A percentile compares a stretch with the other conserved stretches of the same genome.
Evolutionary conservation across 2,113 vertebrate species (phyloP).

Genomic region (Oplegnathus fasciatus): DNA sequence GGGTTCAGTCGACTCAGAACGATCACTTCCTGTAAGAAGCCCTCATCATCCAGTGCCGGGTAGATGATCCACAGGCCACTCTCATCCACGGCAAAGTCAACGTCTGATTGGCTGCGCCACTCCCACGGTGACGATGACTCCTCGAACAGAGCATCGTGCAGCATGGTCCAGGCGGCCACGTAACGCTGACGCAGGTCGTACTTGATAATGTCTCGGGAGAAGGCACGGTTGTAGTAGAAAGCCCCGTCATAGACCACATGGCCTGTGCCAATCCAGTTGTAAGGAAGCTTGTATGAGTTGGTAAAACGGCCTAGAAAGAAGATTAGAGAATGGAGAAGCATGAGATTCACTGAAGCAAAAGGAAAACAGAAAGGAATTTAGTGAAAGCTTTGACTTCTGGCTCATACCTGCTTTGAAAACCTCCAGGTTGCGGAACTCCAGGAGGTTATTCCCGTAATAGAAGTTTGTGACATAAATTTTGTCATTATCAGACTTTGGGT

Average conservation of each 20-base stretch:
- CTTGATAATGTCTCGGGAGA: constrained; percentile 97
- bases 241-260: constrained; percentile 94
- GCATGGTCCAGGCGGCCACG: constrained; percentile 95
- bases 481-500: constrained; percentile 89
- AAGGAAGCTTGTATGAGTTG: constrained; percentile 97
- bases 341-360: neutral
- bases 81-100: constrained; percentile 95
- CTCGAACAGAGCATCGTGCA: constrained; percentile 90
- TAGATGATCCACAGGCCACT: constrained; percentile 97
- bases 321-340: neutral
- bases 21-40: constrained; percentile 93
- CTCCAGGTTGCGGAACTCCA: constrained; percentile 96
- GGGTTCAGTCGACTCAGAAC: constrained; percentile 94
- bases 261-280: constrained; percentile 97
- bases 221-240: constrained; percentile 97
- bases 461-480: constrained; percentile 96
- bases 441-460: constrained; percentile 94
- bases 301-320: constrained; percentile 90
- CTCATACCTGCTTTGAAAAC: constrained; percentile 93
- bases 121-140: constrained; percentile 91
- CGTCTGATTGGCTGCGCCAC: constrained; percentile 92
- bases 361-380: neutral
- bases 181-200: constrained; percentile 91
- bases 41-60: constrained; percentile 92
- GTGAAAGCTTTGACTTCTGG: neutral